Evolutionary conservation across 2,888 invertebrate species (phyloP), one percentile per base, ranked within the genome.

Genomic region (Heliconius ismenius): DNA sequence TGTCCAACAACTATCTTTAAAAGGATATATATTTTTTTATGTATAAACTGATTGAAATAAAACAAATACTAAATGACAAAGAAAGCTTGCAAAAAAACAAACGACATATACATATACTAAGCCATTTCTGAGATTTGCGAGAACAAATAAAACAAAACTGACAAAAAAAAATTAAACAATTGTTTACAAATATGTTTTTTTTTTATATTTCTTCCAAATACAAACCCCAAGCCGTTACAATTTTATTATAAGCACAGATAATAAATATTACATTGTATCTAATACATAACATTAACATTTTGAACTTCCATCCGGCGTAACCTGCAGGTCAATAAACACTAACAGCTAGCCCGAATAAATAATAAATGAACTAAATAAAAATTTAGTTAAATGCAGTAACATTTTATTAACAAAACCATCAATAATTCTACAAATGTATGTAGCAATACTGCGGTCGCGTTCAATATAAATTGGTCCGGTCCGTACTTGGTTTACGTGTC

Each of bases 401-500:
- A 69, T 73, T 73, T 78, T 77, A 78, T 76, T 76, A 64, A 76
- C 80, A 77, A 75, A 74, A 76, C 76, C 78, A 79, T 79, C 79
- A 79, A 77, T 79, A 78, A 81, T 78, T 79, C 79, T 77, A 43
- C 68, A 79, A 79, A 77, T 79, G 77, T 76, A 78, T 79, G 76
- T 83, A 76, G 79, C 65, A 82, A 80, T 78, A 73, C 67, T 79
- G 78, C 65, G 76, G 76, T 78, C 79, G 78, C 82, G 77, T 82
- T 83, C 81, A 81, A 83, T 83, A 80, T 82, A 83, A 81, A 81
- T 81, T 81, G 78, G 82, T 73, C 88, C 86, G 83, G n/a, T n/a
- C 26, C 26, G 26, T 26, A 26, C 26, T 26, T 26, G 87, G 87
- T 86, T 89, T 85, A 88, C 88, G 83, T 91, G 91, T 91, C 91